phyloP scores from a whole-genome alignment of 2,113 vertebrate genomes.

The Eubucco bourcierii region DNA sequence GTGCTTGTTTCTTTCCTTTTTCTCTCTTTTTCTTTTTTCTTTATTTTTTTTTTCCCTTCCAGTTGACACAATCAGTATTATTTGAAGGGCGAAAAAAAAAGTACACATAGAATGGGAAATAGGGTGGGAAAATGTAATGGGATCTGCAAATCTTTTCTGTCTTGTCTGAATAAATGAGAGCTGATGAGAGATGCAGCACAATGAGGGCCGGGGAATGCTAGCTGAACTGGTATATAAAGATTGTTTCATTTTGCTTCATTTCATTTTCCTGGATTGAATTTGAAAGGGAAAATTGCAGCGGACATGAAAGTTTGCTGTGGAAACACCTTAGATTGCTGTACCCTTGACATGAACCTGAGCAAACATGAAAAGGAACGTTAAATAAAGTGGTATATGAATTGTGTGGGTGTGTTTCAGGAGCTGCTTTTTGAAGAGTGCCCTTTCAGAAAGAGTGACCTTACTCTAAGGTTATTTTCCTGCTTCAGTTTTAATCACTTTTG shows the following conservation, averaged over 20 bases:
- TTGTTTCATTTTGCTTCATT: conserved; percentile 68
- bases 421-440: conserved; percentile 24
- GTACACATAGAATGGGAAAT: conserved; percentile 48
- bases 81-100: conserved; percentile 53
- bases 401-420: conserved; percentile 35
- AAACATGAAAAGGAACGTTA: conserved; percentile 46
- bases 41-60: background rate
- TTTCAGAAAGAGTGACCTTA: background rate
- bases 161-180: conserved; percentile 73
- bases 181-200: conserved; percentile 64
- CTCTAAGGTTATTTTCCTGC: background rate
- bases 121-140: conserved; percentile 69
- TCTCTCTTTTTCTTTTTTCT: background rate
- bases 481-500: background rate
- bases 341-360: conserved; percentile 24
- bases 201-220: conserved; percentile 58
- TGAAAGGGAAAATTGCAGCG: conserved; percentile 53
- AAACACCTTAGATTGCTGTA: conserved; percentile 26
- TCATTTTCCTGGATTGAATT: conserved; percentile 60
- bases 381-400: conserved; percentile 26
- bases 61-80: conserved; percentile 66
- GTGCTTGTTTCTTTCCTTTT: conserved; percentile 35
- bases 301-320: conserved; percentile 47
- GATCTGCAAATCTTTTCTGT: conserved; percentile 69
- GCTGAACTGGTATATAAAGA: conserved; percentile 59